Evolutionary conservation across 2,888 invertebrate genomes (phyloP).

Genomic region (Patella pellucida): DNA sequence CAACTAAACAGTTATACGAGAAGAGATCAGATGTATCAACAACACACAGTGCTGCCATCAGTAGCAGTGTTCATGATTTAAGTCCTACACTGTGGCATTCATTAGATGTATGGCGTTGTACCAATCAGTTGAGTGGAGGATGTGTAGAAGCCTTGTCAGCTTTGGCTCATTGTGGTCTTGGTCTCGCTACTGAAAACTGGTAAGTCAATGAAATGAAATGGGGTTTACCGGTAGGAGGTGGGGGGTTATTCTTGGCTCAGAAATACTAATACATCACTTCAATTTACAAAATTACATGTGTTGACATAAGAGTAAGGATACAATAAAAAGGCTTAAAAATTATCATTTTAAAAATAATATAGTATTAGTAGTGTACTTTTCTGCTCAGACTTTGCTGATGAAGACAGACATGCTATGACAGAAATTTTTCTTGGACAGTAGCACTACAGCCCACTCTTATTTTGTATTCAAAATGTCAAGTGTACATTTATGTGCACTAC

Average conservation of each 20-base stretch:
- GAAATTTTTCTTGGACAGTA: too few species aligned
- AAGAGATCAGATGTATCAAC: constrained; percentile 32
- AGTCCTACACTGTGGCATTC: constrained; percentile 70
- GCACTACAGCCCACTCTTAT: too few species aligned
- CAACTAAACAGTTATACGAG: constrained; percentile 34
- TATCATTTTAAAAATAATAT: too few species aligned
- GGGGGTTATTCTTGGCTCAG: too few species aligned
- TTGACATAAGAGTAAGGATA: too few species aligned
- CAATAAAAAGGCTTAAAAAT: too few species aligned
- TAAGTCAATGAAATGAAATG: constrained; percentile 29
- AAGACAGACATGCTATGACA: too few species aligned
- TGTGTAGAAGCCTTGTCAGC: constrained; percentile 60
- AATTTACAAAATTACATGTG: too few species aligned
- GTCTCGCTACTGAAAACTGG: constrained; percentile 67
- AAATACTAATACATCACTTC: too few species aligned
- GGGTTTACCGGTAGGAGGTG: too few species aligned
- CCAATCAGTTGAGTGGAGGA: constrained; percentile 59
- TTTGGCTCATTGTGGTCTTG: constrained; percentile 63
- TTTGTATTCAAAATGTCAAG: not conserved
- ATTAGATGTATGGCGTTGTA: constrained; percentile 70
- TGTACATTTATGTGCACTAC: not conserved
- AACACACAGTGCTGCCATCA: constrained; percentile 58
- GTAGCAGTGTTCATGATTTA: constrained; percentile 69
- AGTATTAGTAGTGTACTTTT: too few species aligned
- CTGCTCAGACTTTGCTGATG: too few species aligned